Percentiles rank a stretch among this genome's conserved stretches.
phyloP scores from a whole-genome alignment of 2,113 vertebrate genomes.

The Thymallus thymallus region DNA sequence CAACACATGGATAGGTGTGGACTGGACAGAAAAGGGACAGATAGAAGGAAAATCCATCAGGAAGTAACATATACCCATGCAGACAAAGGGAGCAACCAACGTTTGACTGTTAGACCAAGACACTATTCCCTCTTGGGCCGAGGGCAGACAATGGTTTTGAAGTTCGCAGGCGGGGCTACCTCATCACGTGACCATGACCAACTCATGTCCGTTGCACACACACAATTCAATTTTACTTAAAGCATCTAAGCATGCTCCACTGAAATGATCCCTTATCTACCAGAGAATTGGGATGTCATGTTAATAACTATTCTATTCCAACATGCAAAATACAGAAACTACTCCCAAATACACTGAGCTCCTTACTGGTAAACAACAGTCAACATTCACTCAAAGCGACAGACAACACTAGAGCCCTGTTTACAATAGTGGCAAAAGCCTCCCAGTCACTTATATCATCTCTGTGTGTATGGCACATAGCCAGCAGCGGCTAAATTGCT shows the following conservation, averaged over 20 bases:
- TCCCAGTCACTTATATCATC: conserved; percentile 18
- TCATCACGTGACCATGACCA: no score
- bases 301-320: not conserved
- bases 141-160: no score
- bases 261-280: not conserved
- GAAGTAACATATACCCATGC: not conserved
- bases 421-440: conserved; percentile 34
- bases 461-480: conserved; percentile 8
- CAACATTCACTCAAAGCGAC: not conserved
- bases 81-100: no score
- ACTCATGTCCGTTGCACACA: not conserved
- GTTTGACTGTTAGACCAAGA: no score
- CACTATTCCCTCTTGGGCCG: no score
- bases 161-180: no score
- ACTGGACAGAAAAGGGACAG: not conserved
- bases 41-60: not conserved
- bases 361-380: not conserved
- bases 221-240: conserved; percentile 2
- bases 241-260: not conserved
- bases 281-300: not conserved
- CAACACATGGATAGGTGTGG: conserved; percentile 9
- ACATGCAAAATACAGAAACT: not conserved
- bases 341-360: not conserved
- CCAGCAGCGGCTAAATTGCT: conserved; percentile 25
- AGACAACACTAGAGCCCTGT: conserved; percentile 2